Conservation (phyloP, 2,888 invertebrate genomes). For the Notodonta dromedarius region DNA sequence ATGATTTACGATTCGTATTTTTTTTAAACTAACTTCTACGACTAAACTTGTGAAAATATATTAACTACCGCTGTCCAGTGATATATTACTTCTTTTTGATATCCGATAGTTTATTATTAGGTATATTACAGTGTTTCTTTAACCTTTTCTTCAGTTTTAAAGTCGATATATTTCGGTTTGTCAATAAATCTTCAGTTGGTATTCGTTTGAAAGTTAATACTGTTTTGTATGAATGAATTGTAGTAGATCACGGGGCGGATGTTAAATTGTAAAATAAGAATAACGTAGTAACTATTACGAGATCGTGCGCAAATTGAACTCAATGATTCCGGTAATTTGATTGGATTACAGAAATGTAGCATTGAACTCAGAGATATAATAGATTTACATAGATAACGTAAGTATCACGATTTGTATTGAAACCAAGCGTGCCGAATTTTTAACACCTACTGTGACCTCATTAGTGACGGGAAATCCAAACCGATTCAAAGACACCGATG, state of each 20-base stretch:
- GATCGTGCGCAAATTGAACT: too few relatives aligned
- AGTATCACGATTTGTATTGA: too few relatives aligned
- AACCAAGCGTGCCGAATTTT: too few relatives aligned
- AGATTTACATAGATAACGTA: too few relatives aligned
- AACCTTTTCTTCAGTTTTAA: conserved; percentile 26
- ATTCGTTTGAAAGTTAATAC: conserved; percentile 34
- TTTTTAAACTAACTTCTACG: conserved; percentile 6
- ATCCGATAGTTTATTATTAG: conserved; percentile 32
- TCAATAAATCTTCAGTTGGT: conserved; percentile 36
- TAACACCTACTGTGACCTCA: too few relatives aligned
- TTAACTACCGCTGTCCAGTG: conserved; percentile 39
- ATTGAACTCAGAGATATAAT: too few relatives aligned
- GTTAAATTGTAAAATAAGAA: conserved; percentile 17
- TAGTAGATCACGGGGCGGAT: conserved; percentile 6
- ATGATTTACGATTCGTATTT: conserved; percentile 65
- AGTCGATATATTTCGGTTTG: conserved; percentile 34
- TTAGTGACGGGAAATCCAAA: too few relatives aligned
- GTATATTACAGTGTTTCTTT: conserved; percentile 17
- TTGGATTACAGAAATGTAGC: too few relatives aligned
- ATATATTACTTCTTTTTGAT: conserved; percentile 40
- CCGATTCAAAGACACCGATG: too few relatives aligned
- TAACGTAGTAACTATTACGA: too few relatives aligned
- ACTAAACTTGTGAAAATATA: conserved; percentile 48
- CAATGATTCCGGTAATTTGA: too few relatives aligned
- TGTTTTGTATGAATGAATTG: conserved; percentile 18